Evolutionary conservation across 2,113 vertebrate genomes (phyloP).

Genomic region (Leptobrachium ailaonicum): DNA sequence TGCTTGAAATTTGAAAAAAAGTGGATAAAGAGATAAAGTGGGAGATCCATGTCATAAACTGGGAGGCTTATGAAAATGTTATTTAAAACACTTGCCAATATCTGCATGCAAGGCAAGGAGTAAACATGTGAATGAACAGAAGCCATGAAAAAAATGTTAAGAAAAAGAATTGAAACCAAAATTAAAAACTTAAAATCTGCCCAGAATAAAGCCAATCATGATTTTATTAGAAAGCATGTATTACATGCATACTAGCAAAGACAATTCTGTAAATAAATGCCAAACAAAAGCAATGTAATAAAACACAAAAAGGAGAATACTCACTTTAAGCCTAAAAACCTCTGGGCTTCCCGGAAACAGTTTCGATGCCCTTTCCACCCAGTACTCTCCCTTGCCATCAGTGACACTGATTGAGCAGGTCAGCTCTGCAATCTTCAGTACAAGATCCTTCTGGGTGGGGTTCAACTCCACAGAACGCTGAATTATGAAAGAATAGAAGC

Average conservation of each 20-base stretch:
- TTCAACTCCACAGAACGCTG: constrained; percentile 95
- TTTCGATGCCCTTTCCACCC: constrained; percentile 92
- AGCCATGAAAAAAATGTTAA: too few relatives aligned
- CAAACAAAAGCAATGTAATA: not conserved
- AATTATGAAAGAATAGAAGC: constrained; percentile 19
- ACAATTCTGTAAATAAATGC: not conserved
- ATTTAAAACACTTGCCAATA: too few relatives aligned
- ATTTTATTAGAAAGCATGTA: too few relatives aligned
- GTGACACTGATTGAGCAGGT: constrained; percentile 77
- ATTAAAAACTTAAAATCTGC: too few relatives aligned
- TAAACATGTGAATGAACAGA: too few relatives aligned
- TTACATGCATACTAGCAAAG: not conserved
- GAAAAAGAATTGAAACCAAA: too few relatives aligned
- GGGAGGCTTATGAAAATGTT: too few relatives aligned
- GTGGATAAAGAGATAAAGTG: too few relatives aligned
- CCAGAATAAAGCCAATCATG: too few relatives aligned
- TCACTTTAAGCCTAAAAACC: constrained; percentile 88
- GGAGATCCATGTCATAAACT: too few relatives aligned
- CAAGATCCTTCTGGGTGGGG: constrained; percentile 88
- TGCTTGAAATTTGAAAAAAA: too few relatives aligned
- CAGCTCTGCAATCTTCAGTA: constrained; percentile 93
- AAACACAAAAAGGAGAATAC: not conserved
- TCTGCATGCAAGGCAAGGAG: too few relatives aligned
- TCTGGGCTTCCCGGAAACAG: constrained; percentile 83
- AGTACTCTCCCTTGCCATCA: constrained; percentile 90